Conservation (phyloP, 2,888 invertebrate genomes). For the Polydrusus tereticollis region DNA sequence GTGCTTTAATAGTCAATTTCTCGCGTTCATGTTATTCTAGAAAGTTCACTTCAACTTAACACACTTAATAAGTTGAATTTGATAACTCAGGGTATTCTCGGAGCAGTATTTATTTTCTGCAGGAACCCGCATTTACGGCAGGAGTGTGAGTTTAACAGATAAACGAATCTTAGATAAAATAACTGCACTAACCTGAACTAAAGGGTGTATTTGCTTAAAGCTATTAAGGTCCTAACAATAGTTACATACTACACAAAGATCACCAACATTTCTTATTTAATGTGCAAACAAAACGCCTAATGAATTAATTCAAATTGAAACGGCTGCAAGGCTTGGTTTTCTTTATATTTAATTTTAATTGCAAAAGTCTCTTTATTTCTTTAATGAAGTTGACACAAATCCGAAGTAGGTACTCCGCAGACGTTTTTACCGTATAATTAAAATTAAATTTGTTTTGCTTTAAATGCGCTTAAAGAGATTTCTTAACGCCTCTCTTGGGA, state of each 20-base stretch:
- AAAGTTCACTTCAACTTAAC: too few relatives aligned
- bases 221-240: too few relatives aligned
- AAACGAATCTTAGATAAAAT: too few relatives aligned
- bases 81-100: too few relatives aligned
- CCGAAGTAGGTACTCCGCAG: constrained; percentile 56
- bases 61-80: too few relatives aligned
- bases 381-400: constrained; percentile 61
- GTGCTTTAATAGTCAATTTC: too few relatives aligned
- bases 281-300: constrained; percentile 41
- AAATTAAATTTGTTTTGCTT: constrained; percentile 58
- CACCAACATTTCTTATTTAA: constrained; percentile 28
- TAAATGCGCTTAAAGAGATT: constrained; percentile 52
- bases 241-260: constrained; percentile 5
- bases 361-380: constrained; percentile 61
- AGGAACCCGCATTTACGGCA: too few relatives aligned
- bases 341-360: constrained; percentile 61
- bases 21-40: too few relatives aligned
- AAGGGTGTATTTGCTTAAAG: too few relatives aligned
- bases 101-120: too few relatives aligned
- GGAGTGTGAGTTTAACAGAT: too few relatives aligned
- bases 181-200: too few relatives aligned
- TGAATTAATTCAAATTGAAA: constrained; percentile 57
- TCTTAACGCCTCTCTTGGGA: constrained; percentile 22
- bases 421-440: constrained; percentile 58
- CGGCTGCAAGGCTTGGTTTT: constrained; percentile 42